Evolutionary conservation across 1,140 invertebrate species (phyloP), one percentile per base, ranked within the genome.

Genomic region (Drosophila yakuba): DNA sequence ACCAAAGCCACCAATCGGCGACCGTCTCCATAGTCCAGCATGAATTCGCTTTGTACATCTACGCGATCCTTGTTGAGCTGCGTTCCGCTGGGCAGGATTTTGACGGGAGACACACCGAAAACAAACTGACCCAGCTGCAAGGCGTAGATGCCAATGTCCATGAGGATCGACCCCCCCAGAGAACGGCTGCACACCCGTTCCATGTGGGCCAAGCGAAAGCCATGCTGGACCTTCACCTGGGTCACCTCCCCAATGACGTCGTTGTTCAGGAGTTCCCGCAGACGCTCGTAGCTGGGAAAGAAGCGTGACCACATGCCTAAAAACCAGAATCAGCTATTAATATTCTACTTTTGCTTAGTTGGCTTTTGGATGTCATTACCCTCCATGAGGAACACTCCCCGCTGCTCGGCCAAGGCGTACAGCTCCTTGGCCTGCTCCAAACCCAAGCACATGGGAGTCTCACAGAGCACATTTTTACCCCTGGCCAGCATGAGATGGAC

Each of bases 121-220:
- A 96, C 93, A 44, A 95, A 94, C 68, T 94, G 94, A 0, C 95
- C 94, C 47, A 97, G 94, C 81, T 98, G 97, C 14, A 98, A 80
- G 0, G 93, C 91, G 90, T 98, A 98, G 20, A 97, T 93, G 0
- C 97, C 97, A 32, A 98, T 92, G 90, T 98, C 97, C 14, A 98
- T 91, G 15, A 97, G 92, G 0, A 95, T 95, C 23, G 97, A 96
- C 14, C 97, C 97, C 5, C 97, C 97, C 2, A 97, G 76, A 0
- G 80, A 56, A 2, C 86, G 78, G 39, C 48, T 76, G 44, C 54
- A 57, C 11, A 90, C 57, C n/a, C 86, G 64, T 7, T 86, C 86
- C 38, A 80, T 74, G 43, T 82, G 61, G 47, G 93, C 89, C 8
- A 85, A 38, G n/a, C 68, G 78, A 12, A 94, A 92, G 28, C 97